Percentiles rank a stretch among this genome's conserved stretches.
These are phyloP conservation scores for Apamea sordens DNA, from an alignment of 2,888 invertebrate species.

Conservation along the genomic window DNA sequence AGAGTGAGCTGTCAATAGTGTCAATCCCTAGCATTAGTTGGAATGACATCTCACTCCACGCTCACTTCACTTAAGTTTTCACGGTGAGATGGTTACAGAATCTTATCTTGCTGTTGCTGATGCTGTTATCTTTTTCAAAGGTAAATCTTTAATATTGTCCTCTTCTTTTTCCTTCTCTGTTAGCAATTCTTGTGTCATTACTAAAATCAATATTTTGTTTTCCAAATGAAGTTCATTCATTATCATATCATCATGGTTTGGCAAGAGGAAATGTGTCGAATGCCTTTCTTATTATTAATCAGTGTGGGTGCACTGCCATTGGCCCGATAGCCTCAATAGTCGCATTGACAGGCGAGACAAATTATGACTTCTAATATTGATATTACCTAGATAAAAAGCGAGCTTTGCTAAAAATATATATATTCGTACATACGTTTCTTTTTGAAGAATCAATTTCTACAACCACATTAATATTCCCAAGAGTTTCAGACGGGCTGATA, in stretches of 20 bases:
- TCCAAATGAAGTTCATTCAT: constrained; percentile 23
- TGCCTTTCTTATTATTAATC: constrained; percentile 51
- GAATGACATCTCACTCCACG: no score
- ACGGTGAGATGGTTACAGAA: no score
- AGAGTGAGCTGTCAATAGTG: no score
- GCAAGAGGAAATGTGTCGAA: constrained; percentile 32
- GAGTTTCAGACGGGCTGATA: constrained; percentile 10
- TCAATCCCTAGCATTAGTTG: no score
- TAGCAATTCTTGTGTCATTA: neutral
- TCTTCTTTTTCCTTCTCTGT: neutral
- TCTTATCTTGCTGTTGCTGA: no score
- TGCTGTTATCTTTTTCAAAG: neutral
- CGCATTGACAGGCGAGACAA: constrained; percentile 46
- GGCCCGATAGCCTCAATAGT: constrained; percentile 58
- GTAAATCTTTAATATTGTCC: neutral
- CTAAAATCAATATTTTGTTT: constrained; percentile 26
- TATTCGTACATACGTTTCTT: neutral
- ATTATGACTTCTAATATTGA: constrained; percentile 44
- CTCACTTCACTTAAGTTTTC: no score
- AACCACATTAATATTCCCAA: neutral
- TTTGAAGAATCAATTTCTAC: neutral
- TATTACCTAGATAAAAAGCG: constrained; percentile 38
- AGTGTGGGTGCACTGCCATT: constrained; percentile 53
- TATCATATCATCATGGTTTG: constrained; percentile 20
- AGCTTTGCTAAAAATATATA: constrained; percentile 20